Conservation (phyloP, 2,797 vertebrate species). For the Perodicticus potto region DNA sequence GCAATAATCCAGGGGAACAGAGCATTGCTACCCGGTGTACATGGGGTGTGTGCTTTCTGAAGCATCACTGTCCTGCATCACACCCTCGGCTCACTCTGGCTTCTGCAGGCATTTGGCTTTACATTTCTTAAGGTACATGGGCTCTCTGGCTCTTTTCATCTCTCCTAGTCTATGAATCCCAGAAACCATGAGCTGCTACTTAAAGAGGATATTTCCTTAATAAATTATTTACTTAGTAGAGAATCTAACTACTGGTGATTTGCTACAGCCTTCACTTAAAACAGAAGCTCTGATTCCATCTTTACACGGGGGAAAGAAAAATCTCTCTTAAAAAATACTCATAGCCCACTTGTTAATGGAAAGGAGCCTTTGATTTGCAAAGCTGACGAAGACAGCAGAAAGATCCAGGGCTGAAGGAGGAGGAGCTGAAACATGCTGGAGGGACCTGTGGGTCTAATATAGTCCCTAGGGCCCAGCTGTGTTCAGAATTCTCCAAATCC, state of each 20-base stretch:
- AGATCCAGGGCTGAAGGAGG: neutral
- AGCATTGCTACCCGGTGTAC: neutral
- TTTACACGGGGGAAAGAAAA: neutral
- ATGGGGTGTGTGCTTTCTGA: rapidly evolving
- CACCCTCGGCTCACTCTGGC: neutral
- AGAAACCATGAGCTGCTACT: neutral
- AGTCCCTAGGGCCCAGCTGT: neutral
- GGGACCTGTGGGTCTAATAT: neutral
- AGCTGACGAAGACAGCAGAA: neutral
- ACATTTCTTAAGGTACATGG: neutral
- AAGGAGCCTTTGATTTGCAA: neutral
- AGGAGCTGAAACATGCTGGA: neutral
- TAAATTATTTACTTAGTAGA: neutral
- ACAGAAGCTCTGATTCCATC: neutral
- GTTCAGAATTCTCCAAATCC: rapidly evolving
- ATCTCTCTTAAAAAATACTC: neutral
- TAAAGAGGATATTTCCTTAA: constrained; percentile 1
- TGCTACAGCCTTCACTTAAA: neutral
- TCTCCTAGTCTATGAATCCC: neutral
- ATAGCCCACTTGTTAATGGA: neutral
- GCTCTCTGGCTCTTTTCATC: neutral
- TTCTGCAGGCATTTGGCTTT: neutral
- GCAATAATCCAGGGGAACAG: too few relatives aligned
- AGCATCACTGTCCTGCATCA: neutral
- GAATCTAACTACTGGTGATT: neutral